phyloP scores from a whole-genome alignment of 2,113 vertebrate species.

The Strix aluco region DNA sequence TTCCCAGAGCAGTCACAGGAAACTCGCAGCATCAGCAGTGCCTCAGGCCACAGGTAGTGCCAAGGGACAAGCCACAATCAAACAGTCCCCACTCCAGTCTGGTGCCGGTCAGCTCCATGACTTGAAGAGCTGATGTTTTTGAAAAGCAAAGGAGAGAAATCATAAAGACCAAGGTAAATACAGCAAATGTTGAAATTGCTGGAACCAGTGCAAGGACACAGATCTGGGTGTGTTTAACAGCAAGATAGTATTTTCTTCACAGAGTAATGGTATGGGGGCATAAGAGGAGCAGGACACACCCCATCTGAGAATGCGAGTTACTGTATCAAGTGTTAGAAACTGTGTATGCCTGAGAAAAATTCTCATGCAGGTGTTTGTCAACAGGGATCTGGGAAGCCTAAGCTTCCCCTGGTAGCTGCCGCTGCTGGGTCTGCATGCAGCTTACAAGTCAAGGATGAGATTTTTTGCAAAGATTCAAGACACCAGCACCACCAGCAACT shows the following conservation, averaged over 20 bases:
- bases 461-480: background rate
- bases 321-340: background rate
- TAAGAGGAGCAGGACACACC: background rate
- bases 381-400: background rate
- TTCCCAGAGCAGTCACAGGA: background rate
- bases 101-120: background rate
- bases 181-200: background rate
- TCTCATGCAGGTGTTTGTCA: too few species aligned
- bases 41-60: background rate
- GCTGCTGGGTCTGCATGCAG: background rate
- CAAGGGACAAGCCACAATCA: fast-evolving
- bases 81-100: too few species aligned
- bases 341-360: background rate
- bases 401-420: fast-evolving
- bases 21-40: background rate
- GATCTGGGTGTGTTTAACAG: background rate
- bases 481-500: background rate
- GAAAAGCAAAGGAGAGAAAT: background rate
- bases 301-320: background rate
- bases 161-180: background rate
- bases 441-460: background rate
- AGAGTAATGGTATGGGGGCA: background rate
- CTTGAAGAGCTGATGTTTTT: background rate
- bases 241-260: background rate
- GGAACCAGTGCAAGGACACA: background rate